phyloP scores from a whole-genome alignment of 1,140 invertebrate genomes.

The Gryllus bimaculatus region DNA sequence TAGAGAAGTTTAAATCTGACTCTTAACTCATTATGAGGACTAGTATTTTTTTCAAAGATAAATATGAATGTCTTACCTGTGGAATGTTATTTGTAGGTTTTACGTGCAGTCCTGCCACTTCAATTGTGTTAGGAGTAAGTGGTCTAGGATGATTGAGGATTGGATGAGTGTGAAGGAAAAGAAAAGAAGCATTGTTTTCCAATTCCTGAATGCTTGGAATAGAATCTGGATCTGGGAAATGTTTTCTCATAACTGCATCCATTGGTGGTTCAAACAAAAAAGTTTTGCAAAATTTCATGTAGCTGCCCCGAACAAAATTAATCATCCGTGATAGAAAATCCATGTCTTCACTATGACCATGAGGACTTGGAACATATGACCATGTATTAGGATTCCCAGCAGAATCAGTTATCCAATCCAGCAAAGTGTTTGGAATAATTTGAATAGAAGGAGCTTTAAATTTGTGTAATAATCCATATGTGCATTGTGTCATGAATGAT shows the following conservation, averaged over 20 bases:
- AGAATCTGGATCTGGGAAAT: conserved; percentile 9
- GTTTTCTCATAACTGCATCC: conserved; percentile 13
- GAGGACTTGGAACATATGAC: no score
- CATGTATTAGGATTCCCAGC: no score
- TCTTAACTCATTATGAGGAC: neutral
- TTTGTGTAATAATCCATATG: no score
- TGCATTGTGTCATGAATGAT: no score
- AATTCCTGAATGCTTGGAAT: conserved; percentile 24
- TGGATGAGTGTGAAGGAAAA: conserved; percentile 28
- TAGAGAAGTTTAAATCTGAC: neutral
- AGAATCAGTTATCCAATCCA: no score
- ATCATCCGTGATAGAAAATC: no score
- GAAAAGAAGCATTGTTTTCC: conserved; percentile 23
- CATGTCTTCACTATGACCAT: no score
- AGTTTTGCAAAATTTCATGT: no score
- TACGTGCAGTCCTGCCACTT: conserved; percentile 33
- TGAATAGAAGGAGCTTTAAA: no score
- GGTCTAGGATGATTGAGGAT: conserved; percentile 26
- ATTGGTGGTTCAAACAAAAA: neutral
- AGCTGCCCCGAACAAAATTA: no score
- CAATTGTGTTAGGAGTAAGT: conserved; percentile 27
- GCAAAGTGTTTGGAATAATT: no score
- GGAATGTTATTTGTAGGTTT: conserved; percentile 26
- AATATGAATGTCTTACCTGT: conserved; percentile 28
- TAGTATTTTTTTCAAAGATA: neutral